Evolutionary conservation across 2,797 vertebrate genomes (phyloP).

Genomic region (Acanthurus leucopareius): DNA sequence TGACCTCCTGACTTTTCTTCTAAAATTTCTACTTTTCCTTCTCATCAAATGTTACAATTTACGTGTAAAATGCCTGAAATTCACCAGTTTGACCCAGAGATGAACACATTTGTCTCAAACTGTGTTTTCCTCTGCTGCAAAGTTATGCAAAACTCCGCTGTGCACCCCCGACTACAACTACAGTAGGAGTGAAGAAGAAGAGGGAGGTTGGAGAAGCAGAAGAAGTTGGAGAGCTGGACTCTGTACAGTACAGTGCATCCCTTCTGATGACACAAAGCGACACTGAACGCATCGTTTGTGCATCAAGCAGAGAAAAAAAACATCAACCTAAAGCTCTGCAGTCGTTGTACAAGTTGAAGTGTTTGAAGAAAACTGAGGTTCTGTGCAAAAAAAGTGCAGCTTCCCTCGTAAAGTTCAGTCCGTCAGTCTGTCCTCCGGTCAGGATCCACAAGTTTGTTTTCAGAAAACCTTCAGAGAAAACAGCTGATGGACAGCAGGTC

Average conservation of each 20-base stretch:
- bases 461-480: conserved; percentile 8
- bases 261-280: conserved; percentile 59
- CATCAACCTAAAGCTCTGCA: conserved; percentile 43
- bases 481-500: not conserved
- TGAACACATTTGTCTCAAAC: not conserved
- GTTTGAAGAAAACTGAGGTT: conserved; percentile 63
- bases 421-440: not conserved
- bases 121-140: not conserved
- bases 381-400: conserved; percentile 82
- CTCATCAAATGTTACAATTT: not conserved
- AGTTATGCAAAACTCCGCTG: not conserved
- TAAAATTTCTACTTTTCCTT: too few species aligned
- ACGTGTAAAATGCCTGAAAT: not conserved
- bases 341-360: conserved; percentile 36
- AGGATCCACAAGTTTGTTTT: conserved; percentile 29
- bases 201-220: conserved; percentile 22
- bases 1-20: too few species aligned
- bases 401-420: conserved; percentile 50
- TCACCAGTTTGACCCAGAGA: too few species aligned
- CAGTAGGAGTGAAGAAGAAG: not conserved
- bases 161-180: conserved; percentile 21
- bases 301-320: conserved; percentile 42
- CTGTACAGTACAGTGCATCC: conserved; percentile 49
- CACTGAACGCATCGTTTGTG: conserved; percentile 43
- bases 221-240: not conserved